phyloP scores from a whole-genome alignment of 2,797 vertebrate genomes.

The Echiichthys vipera region DNA sequence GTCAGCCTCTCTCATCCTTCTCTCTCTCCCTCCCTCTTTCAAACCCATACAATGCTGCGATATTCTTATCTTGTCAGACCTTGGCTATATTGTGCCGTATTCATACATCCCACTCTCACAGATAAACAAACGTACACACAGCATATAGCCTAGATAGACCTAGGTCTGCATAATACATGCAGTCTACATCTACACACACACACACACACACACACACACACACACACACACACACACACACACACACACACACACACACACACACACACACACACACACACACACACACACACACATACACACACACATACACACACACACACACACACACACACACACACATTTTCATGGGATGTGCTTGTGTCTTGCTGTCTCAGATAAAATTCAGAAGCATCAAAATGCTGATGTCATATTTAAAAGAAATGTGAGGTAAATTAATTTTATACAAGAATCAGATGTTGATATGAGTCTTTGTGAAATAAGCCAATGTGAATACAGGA shows the following conservation, averaged over 20 bases:
- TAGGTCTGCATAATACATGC: conserved; percentile 83
- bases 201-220: too few relatives aligned
- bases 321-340: too few relatives aligned
- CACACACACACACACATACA: too few relatives aligned
- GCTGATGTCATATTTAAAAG: neutral
- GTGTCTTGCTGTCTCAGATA: neutral
- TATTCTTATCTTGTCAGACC: conserved; percentile 50
- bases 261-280: too few relatives aligned
- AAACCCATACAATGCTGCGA: conserved; percentile 29
- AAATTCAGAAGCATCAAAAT: conserved; percentile 15
- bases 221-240: too few relatives aligned
- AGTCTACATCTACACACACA: conserved; percentile 50
- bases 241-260: too few relatives aligned
- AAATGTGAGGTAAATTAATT: neutral
- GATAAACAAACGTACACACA: neutral
- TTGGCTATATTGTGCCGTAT: conserved; percentile 29
- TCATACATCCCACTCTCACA: conserved; percentile 36
- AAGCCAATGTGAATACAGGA: neutral
- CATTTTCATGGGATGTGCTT: neutral
- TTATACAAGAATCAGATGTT: neutral
- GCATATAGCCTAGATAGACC: neutral
- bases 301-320: too few relatives aligned
- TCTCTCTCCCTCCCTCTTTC: neutral
- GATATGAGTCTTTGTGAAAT: neutral
- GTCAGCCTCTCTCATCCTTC: conserved; percentile 56